Base-by-base conservation (phyloP, 2,888 invertebrate species). In the Pseudanteris insignis region DNA sequence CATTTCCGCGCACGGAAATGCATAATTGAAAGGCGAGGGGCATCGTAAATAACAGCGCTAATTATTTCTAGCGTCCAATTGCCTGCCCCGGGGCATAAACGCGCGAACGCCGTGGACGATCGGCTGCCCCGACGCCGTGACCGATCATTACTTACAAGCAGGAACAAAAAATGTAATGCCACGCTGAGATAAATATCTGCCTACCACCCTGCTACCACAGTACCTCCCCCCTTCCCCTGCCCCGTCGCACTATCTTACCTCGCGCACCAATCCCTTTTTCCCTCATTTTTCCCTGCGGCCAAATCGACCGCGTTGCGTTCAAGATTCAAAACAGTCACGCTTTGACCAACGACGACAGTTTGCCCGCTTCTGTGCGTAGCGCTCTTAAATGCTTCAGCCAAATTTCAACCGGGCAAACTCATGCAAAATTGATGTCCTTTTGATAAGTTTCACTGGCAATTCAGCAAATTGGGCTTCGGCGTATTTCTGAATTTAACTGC, bases 31-130 rank as follows among this genome's bases (percentile, higher is more conserved):
- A 72, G 71, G 69, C 70, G 72, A 70, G 69, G 67, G 70, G 69
- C 58, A 62, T 69, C 72, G 71, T 73, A 73, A 73, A 75, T 74
- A 73, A 72, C 66, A 55, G 66, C 67, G 64, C 69, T 74, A 75
- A 74, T 75, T 75, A 74, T 75, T 75, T 71, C 73, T 73, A 72
- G 72, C 69, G 69, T 71, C 68, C 71, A 74, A 74, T 74, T 75
- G 74, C 72, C 73, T 70, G 72, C n/a, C 66, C 69, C 54, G 26
- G 55, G 55, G 65, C 63, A 67, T 66, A 67, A 67, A 65, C 57
- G 62, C 60, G 46, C 60, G 65, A 60, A 63, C 47, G 43, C 47
- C 54, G n/a, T n/a, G 64, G 4, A 63, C 64, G 58, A 34, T 26
- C 40, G 59, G 62, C 34, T 62, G 64, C 60, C 58, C 46, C 62